Evolutionary conservation across 1,140 invertebrate genomes (phyloP), one percentile per base, ranked within the genome.

Genomic region (Ylistrum balloti): DNA sequence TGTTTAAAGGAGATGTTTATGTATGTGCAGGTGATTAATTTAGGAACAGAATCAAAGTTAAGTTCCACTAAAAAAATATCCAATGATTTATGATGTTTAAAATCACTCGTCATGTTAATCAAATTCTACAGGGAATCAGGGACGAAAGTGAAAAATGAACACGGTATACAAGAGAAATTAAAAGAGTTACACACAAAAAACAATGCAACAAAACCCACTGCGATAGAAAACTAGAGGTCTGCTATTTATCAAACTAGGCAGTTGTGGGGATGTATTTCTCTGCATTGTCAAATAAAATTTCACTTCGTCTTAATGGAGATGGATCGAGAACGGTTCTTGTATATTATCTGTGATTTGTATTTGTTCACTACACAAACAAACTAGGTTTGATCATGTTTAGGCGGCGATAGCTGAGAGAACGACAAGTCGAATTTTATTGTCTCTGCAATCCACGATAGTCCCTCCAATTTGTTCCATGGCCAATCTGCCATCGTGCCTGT

Each of bases 241-340:
- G 56, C 56, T 28, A 74, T 28, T 3, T 28, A 74, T 74, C 56
- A 74, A 7, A 74, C 22, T n/a, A 74, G 22, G n/a, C n/a, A 28
- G 7, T 56, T 22, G 45, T 15, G 13, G 45, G 45, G 56, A n/a
- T 74, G n/a, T 74, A 7, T 7, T 74, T 28, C 56, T 28, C 56
- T 28, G 28, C 56, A 74, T 74, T 74, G 56, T 74, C 56, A 74
- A 74, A 74, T 74, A 74, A 74, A 74, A 74, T 28, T 74, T 74
- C 56, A 28, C n/a, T n/a, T 74, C 28, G 1, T 28, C n/a, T 74
- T 28, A 74, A 74, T 74, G 56, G 56, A 74, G 56, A 74, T 28
- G 56, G n/a, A 74, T 74, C 28, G 15, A 74, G 28, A 2, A 74
- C 22, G 56, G 7, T n/a, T 74, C 56, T 74, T 5, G 7, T 28